Evolutionary conservation across 2,797 vertebrate species (phyloP).

Genomic region (Peromyscus nudipes): DNA sequence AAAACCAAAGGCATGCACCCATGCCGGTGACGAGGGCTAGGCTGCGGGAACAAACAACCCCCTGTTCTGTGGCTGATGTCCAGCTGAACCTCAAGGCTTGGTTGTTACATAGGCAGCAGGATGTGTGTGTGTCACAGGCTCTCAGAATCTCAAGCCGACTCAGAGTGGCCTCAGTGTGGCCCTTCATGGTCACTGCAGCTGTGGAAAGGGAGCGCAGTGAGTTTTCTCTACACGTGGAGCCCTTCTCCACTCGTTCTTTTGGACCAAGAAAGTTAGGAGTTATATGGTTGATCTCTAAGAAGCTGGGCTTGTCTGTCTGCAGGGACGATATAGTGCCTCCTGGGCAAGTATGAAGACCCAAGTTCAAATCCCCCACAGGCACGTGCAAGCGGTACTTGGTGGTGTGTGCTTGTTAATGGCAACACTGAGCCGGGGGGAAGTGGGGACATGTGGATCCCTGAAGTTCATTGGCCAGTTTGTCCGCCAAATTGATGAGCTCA

Average conservation of each 20-base stretch:
- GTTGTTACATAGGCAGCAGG: fast-evolving
- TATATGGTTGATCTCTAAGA: fast-evolving
- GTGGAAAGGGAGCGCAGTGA: fast-evolving
- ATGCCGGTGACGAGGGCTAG: not conserved
- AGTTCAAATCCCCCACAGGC: not conserved
- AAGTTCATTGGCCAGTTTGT: not conserved
- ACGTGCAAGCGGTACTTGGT: not conserved
- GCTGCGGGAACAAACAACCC: not conserved
- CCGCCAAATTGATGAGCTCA: not conserved
- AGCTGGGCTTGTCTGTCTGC: not conserved
- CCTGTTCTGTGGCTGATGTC: fast-evolving
- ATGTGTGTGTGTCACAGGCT: fast-evolving
- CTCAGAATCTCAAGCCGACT: not conserved
- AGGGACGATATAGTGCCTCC: not conserved
- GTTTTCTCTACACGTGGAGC: fast-evolving
- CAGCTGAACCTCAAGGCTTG: not conserved
- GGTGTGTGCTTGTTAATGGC: too few species aligned
- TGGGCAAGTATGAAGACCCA: fast-evolving
- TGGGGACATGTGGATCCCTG: not conserved
- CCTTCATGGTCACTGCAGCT: fast-evolving
- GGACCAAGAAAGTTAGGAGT: not conserved
- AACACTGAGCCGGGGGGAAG: too few species aligned
- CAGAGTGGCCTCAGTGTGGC: fast-evolving
- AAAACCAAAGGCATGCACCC: fast-evolving
- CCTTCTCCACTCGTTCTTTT: fast-evolving